Evolutionary conservation across 2,888 invertebrate genomes (phyloP), one percentile per base, ranked within the genome.

Genomic region (Oligia latruncula): DNA sequence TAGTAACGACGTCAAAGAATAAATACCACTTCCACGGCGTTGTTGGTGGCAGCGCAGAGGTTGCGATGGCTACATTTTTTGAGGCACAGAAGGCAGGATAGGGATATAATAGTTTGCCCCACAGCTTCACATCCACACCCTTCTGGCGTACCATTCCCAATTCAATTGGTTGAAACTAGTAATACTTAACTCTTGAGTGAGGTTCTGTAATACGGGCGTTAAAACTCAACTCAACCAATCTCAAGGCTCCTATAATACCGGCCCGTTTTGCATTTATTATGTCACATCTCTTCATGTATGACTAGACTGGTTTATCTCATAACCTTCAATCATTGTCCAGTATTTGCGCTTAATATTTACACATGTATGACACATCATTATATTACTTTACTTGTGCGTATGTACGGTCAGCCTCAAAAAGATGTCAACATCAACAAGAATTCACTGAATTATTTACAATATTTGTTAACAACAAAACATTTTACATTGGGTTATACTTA

Each of bases 331-430:
- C 40, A n/a, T 49, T 40, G 9, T 17, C 52, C 46, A 71, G 43
- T 84, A 40, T 82, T 82, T 84, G 13, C 49, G 29, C 29, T 43
- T 58, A 23, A 40, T 65, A 35, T 75, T 81, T 15, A 65, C 70
- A 60, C 11, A 15, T 40, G 9, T 58, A 58, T 75, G 68, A 70
- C 68, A 70, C 23, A 64, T 67, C 43, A 40, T n/a, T 40, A 49
- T 29, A 29, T 29, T 29, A 29, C 29, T 29, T 11, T 13, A 60
- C 74, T 40, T 23, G 17, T 35, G 35, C 29, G 4, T 43, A n/a
- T 9, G 8, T 29, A 40, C 23, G 23, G 15, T 71, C 40, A 11
- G 17, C n/a, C 55, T 71, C 23, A 71, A 52, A 29, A 52, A 23
- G 8, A 55, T 23, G 8, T 35, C 15, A 55, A 71, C 4, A 35